Conservation (phyloP, 23 tunicate genomes). For the Phallusia fumigata region DNA sequence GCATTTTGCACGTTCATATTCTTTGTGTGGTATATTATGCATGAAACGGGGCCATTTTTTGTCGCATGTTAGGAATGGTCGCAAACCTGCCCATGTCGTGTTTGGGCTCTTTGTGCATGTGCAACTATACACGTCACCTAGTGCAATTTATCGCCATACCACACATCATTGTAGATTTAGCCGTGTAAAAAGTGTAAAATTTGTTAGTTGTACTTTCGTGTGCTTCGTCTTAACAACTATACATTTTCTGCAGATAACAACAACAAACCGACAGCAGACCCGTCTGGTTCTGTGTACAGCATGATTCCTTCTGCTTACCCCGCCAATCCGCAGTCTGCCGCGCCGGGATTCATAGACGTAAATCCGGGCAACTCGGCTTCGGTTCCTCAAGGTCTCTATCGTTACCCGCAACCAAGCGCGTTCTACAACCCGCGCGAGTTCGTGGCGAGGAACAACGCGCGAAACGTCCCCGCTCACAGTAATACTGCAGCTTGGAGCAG, state of each 20-base stretch:
- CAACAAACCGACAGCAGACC: neutral
- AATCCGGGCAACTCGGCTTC: neutral
- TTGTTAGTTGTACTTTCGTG: no score
- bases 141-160: no score
- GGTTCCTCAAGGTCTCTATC: neutral
- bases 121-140: no score
- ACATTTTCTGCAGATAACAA: slow-evolving; percentile 14
- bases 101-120: no score
- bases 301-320: neutral
- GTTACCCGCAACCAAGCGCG: neutral
- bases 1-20: no score
- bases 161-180: no score
- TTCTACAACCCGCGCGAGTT: slow-evolving; percentile 3
- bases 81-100: no score
- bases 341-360: neutral
- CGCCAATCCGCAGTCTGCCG: neutral
- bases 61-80: no score
- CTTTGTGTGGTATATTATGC: no score
- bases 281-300: neutral
- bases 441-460: neutral
- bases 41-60: no score
- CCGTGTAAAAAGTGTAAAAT: no score
- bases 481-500: neutral
- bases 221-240: no score
- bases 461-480: neutral